Percentiles rank a stretch among this genome's conserved stretches.
phyloP scores from a whole-genome alignment of 2,797 vertebrate genomes.

The Orestias chungarensis region DNA sequence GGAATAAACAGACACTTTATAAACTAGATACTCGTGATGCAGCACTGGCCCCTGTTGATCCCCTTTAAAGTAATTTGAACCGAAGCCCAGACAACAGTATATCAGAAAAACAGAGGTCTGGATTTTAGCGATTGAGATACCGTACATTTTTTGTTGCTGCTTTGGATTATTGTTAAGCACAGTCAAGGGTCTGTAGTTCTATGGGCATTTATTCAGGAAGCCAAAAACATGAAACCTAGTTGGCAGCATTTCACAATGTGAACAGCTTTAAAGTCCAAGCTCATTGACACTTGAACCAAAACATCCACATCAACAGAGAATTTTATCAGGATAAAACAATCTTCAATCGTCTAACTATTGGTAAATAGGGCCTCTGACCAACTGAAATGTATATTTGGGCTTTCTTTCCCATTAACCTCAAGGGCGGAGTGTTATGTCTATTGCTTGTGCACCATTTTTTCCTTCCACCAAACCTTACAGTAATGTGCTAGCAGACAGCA shows the following conservation, averaged over 20 bases:
- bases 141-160: not conserved
- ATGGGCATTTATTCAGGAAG: too few relatives aligned
- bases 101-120: not conserved
- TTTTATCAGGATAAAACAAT: not conserved
- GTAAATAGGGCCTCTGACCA: not conserved
- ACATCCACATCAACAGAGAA: not conserved
- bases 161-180: not conserved
- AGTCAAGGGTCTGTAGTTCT: not conserved
- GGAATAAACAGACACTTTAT: constrained; percentile 36
- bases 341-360: not conserved
- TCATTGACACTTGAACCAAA: not conserved
- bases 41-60: not conserved
- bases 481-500: not conserved
- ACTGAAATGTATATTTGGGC: not conserved
- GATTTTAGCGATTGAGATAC: not conserved
- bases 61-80: not conserved
- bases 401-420: not conserved
- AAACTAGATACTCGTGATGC: not conserved
- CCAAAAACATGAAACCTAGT: not conserved
- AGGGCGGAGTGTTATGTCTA: not conserved
- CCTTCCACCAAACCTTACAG: not conserved
- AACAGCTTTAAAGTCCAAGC: not conserved
- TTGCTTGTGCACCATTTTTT: not conserved
- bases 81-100: not conserved
- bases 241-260: not conserved